Conservation (phyloP, 2,888 invertebrate genomes). For the Hyposoter didymator region DNA sequence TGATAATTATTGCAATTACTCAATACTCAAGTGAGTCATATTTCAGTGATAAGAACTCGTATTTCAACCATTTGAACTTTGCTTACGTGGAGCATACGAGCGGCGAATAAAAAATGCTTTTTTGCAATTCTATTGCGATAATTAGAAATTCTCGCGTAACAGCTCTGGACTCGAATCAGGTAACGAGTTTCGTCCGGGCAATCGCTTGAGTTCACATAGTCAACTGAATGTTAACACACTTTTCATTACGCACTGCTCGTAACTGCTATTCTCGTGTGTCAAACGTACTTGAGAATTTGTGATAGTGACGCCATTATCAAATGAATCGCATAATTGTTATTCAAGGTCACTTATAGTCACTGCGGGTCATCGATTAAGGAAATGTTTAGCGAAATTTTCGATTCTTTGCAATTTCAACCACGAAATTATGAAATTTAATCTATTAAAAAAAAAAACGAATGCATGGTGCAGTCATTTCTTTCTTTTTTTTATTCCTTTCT, state of each 20-base stretch:
- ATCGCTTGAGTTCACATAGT: slow-evolving; percentile 28
- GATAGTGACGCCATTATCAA: slow-evolving; percentile 13
- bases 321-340: slow-evolving; percentile 14
- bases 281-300: slow-evolving; percentile 24
- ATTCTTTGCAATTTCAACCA: background rate
- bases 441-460: background rate
- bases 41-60: background rate
- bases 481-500: background rate
- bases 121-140: slow-evolving; percentile 20
- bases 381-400: too few species aligned
- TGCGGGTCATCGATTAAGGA: background rate
- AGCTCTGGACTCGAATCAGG: slow-evolving; percentile 10
- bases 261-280: background rate
- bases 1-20: background rate
- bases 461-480: background rate
- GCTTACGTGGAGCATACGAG: background rate
- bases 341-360: slow-evolving; percentile 6
- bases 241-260: slow-evolving; percentile 13
- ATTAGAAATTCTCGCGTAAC: slow-evolving; percentile 41
- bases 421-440: background rate
- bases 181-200: slow-evolving; percentile 56
- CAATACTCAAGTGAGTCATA: background rate
- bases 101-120: slow-evolving; percentile 18
- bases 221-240: slow-evolving; percentile 21
- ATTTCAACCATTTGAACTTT: slow-evolving; percentile 1